Conservation (phyloP, 2,113 vertebrate genomes). For the Etia nguti region DNA sequence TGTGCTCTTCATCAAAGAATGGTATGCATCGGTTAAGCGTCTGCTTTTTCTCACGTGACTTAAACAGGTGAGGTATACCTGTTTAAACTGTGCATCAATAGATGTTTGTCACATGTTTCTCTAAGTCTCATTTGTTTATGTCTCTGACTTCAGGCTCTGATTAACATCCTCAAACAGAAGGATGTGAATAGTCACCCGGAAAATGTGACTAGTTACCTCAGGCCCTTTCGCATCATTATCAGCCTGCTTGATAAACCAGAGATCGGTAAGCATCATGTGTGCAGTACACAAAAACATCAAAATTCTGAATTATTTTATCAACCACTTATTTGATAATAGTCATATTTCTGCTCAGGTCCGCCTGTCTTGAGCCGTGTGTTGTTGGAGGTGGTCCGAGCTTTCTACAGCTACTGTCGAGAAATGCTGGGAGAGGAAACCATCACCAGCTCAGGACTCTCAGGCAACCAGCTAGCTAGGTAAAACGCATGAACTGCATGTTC, state of each 20-base stretch:
- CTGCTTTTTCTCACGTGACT: neutral
- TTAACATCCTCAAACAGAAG: slow-evolving; percentile 85
- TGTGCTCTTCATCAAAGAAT: neutral
- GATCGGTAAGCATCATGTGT: slow-evolving; percentile 76
- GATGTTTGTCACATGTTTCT: neutral
- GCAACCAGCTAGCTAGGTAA: slow-evolving; percentile 78
- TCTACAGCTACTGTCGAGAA: slow-evolving; percentile 85
- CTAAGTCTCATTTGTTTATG: neutral
- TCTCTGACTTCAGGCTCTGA: slow-evolving; percentile 75
- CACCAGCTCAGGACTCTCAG: slow-evolving; percentile 79
- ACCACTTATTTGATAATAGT: neutral
- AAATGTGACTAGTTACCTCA: slow-evolving; percentile 79
- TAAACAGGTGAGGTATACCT: neutral
- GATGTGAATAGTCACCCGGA: slow-evolving; percentile 72
- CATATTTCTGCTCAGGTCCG: slow-evolving; percentile 74
- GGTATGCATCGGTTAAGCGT: neutral
- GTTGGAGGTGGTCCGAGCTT: slow-evolving; percentile 90
- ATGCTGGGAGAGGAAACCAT: slow-evolving; percentile 79
- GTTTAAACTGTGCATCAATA: neutral
- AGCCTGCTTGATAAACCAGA: slow-evolving; percentile 95
- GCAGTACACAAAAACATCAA: neutral
- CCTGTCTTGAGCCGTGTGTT: slow-evolving; percentile 82
- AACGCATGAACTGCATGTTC: neutral
- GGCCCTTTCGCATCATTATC: slow-evolving; percentile 90
- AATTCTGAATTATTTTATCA: neutral